Percentiles rank a stretch among this genome's conserved stretches.
Conservation (phyloP, 2,113 vertebrate genomes). For the Lamprologus callipterus region DNA sequence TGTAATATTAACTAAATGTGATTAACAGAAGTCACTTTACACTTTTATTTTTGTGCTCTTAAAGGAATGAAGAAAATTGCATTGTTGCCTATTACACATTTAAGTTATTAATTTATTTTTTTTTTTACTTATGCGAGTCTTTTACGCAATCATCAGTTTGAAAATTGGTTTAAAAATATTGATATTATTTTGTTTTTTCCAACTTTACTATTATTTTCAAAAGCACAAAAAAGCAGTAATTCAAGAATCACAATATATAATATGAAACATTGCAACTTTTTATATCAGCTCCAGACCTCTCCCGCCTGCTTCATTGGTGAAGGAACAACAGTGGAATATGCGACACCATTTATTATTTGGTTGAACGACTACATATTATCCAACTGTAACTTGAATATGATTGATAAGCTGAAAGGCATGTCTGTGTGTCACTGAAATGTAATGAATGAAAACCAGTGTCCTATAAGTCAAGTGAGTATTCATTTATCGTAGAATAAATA, state of each 20-base stretch:
- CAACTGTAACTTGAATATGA: neutral
- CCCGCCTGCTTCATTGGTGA: neutral
- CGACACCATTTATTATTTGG: too few species aligned
- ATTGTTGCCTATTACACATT: neutral
- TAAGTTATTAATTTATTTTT: neutral
- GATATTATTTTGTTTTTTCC: neutral
- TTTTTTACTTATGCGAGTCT: neutral
- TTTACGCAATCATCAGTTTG: neutral
- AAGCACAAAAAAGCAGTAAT: neutral
- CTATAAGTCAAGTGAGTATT: neutral
- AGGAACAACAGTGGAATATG: neutral
- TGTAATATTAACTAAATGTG: neutral
- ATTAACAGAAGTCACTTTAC: neutral
- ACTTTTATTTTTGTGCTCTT: neutral
- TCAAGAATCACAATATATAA: neutral
- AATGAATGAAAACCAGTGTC: neutral
- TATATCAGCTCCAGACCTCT: neutral
- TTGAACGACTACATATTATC: neutral
- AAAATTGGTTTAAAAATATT: neutral
- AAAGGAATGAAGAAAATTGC: neutral
- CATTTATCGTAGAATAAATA: neutral
- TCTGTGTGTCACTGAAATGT: neutral
- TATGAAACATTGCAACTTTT: neutral
- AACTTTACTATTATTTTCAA: neutral
- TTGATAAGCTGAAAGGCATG: neutral